Base-by-base conservation (phyloP, 37 sponge, comb jelly and placozoan genomes). In the Amphimedon queenslandica region DNA sequence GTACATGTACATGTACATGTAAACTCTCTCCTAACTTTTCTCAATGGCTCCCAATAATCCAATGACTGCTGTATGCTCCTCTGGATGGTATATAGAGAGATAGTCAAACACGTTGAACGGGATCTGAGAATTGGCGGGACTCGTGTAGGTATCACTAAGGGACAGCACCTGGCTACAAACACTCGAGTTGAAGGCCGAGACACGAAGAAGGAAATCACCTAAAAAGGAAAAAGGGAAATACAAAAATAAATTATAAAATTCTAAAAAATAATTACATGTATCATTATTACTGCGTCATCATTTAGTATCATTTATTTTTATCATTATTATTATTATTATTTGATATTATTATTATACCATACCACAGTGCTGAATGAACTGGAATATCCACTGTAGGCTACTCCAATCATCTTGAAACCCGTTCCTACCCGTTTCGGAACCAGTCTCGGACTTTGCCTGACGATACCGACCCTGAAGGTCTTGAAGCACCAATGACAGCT, bases 341-440 rank as follows among this genome's bases (percentile, higher is more conserved):
- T n/a, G n/a, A n/a, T n/a, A n/a, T n/a, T n/a, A n/a, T n/a, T n/a
- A n/a, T n/a, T n/a, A n/a, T n/a, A n/a, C n/a, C n/a, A n/a, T 66
- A 87, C 91, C 93, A 79, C 93, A 93, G 34, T 71, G 56, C 37
- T 80, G 73, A 8, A 93, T 85, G 56, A 93, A 75, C 5, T 66
- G 36, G 42, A 93, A 89, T 11, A 86, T 91, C 57, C 58, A 70
- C 65, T 89, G 91, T 13, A 88, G 69, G 21, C 69, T 18, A 6
- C 63, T 58, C 93, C 93, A 93, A 32, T 90, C 91, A 4, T 93
- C 93, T 34, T 67, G 57, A 28, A 25, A n/a, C 41, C 70, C 28
- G 58, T 64, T 11, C 51, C 18, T 29, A 32, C 51, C 37, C 39
- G 55, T 23, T 39, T 36, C 25, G 58, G 30, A 75, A 8, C 29